phyloP scores from a whole-genome alignment of 2,113 vertebrate species.

The Eulemur rufifrons region DNA sequence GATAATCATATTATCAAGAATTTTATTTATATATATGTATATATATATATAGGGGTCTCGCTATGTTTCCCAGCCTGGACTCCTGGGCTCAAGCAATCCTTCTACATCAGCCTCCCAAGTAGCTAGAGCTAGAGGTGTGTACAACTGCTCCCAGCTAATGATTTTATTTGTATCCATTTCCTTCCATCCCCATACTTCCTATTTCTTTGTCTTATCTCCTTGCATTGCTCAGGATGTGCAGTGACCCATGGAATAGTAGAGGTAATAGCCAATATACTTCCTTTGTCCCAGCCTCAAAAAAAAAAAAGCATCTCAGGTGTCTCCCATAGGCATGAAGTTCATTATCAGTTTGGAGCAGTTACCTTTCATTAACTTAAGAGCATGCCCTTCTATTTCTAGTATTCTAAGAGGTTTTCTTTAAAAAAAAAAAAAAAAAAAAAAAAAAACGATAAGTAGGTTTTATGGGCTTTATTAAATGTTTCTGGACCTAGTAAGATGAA shows the following conservation, averaged over 20 bases:
- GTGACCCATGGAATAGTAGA: not conserved
- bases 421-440: too few relatives aligned
- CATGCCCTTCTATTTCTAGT: not conserved
- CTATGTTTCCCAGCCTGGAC: too few relatives aligned
- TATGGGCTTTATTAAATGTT: not conserved
- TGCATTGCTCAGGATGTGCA: not conserved
- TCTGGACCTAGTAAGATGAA: not conserved
- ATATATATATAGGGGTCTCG: too few relatives aligned
- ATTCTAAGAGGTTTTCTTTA: not conserved
- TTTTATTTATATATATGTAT: too few relatives aligned
- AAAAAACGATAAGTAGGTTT: not conserved
- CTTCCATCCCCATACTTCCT: not conserved
- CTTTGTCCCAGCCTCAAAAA: not conserved
- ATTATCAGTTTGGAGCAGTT: not conserved
- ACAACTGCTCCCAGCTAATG: not conserved
- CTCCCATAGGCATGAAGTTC: not conserved
- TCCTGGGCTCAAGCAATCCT: too few relatives aligned
- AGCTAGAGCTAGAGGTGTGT: too few relatives aligned
- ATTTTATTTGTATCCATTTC: not conserved
- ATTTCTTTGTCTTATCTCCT: not conserved
- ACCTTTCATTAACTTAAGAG: not conserved
- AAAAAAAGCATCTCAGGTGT: not conserved
- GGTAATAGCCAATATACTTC: not conserved
- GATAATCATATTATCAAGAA: not conserved
- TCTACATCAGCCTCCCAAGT: too few relatives aligned